phyloP scores from a whole-genome alignment of 2,888 invertebrate genomes.

The Scaptomyza tumidula region DNA sequence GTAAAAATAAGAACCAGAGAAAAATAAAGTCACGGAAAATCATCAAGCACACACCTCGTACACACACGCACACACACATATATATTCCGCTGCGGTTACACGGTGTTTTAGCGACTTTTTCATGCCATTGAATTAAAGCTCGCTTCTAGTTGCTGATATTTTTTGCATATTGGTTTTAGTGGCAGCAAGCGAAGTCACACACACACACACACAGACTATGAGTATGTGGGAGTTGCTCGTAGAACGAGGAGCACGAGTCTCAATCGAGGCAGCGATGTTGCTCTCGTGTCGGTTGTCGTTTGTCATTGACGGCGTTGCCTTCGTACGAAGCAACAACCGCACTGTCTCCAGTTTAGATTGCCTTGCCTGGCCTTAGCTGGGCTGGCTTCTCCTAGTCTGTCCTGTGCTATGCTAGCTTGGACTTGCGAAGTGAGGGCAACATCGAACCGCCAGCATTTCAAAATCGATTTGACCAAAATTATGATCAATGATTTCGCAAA shows the following conservation, averaged over 20 bases:
- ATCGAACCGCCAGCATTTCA: conserved; percentile 48
- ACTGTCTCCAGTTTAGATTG: conserved; percentile 35
- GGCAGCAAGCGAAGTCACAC: conserved; percentile 27
- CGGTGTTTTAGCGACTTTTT: conserved; percentile 64
- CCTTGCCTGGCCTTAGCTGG: conserved; percentile 12
- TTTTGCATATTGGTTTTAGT: conserved; percentile 71
- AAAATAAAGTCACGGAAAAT: conserved; percentile 60
- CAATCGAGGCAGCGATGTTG: conserved; percentile 28
- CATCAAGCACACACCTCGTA: conserved; percentile 31
- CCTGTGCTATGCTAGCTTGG: conserved; percentile 8
- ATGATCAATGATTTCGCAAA: conserved; percentile 75
- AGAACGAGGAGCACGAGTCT: conserved; percentile 35
- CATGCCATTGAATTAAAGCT: conserved; percentile 66
- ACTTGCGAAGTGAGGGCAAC: conserved; percentile 8
- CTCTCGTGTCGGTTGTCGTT: conserved; percentile 40
- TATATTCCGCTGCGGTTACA: conserved; percentile 3
- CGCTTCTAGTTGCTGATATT: conserved; percentile 55
- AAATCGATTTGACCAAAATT: conserved; percentile 77
- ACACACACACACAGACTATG: conserved; percentile 9
- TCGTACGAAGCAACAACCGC: conserved; percentile 75
- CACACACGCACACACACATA: conserved; percentile 18
- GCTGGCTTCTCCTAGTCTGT: background rate
- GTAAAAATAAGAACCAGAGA: conserved; percentile 16
- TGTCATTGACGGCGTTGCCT: conserved; percentile 52
- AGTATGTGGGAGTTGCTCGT: conserved; percentile 72